Evolutionary conservation across 2,797 vertebrate species (phyloP), one percentile per base, ranked within the genome.

Genomic region (Oreortyx pictus): DNA sequence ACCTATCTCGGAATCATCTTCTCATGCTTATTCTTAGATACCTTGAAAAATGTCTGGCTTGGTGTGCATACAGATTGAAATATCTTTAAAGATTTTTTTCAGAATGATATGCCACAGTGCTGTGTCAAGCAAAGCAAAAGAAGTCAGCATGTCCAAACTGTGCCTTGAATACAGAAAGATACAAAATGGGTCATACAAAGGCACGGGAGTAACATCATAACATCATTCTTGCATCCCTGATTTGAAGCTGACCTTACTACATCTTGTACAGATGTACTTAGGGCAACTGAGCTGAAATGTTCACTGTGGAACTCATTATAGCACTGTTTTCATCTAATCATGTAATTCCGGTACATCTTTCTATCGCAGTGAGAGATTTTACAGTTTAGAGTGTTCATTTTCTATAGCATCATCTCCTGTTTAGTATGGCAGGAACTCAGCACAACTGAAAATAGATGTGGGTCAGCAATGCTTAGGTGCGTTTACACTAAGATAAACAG

Each of bases 41-140:
- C 3, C 1, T 16, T 7, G 3, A 4, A 43, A 44, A 46, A 93
- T 84, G 27, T 9, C 6, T 46, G 11, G 1, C 6, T 62, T 73
- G 8, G 13, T 13, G 5, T 35, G 3, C 14, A 25, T 31, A 11
- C 2, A 4, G 59, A 14, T 4, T 18, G 9, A 73, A 87, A 57
- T 9, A 7, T 17, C 22, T 18, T 62, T 29, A 37, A 73, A 44
- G 14, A 17, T 11, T 77, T 15, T 71, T 3, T 49, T 79, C 27
- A 54, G 8, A 19, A 43, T 0, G 1, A 1, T 7, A 9, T 27
- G 22, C 43, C 35, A 27, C 13, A 23, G 22, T 2, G 11, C 16
- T 50, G 17, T 61, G 19, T 11, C 27, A 23, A 43, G 6, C 18
- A 54, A 73, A 89, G 14, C 18, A 71, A 82, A 90, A 72, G 56